Evolutionary conservation across 2,797 vertebrate species (phyloP), one percentile per base, ranked within the genome.

Genomic region (Melanotaenia parkinsoni): DNA sequence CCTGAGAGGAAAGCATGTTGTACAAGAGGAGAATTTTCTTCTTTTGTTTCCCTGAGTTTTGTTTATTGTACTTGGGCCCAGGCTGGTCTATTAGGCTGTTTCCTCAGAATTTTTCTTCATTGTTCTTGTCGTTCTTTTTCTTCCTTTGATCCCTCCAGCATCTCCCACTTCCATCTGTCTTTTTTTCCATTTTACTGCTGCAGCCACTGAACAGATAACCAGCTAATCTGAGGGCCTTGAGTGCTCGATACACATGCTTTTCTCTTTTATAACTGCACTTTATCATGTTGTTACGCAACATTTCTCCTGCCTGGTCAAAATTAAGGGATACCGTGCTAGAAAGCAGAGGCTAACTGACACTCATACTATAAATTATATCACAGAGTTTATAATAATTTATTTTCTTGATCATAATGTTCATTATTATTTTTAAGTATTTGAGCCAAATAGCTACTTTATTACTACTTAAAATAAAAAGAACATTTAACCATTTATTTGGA

Each of bases 1-100:
- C 70, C 59, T 82, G 72, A 91, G 82, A 74, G 58, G 59, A 69
- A 72, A 50, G 0, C 59, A 62, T 68, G 58, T 7, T 59, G 60
- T 70, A 63, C 51, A 54, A 70, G 24, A 57, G 69, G 28, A n/a
- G 63, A 12, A 4, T 32, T 66, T 40, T 24, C 66, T 47, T 4
- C 57, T 80, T 83, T 73, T 63, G 8, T 24, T 81, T 76, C 20
- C 24, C 66, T 58, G 7, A 63, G 38, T 77, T 76, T n/a, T 63
- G 24, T 77, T 80, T 79, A 43, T 74, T 63, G 1, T 53, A 43
- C 12, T 63, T 61, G 50, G 62, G 58, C 24, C 50, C 20, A 67
- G 45, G 7, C 32, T 28, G 14, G 4, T 24, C 57, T 28, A 26
- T 58, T 20, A 30, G 5, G 30, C 45, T 22, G 6, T 71, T 76